Percentiles rank a stretch among this genome's conserved stretches.
phyloP scores from a whole-genome alignment of 2,113 vertebrate genomes.

The Ptilorrhoa leucosticta region DNA sequence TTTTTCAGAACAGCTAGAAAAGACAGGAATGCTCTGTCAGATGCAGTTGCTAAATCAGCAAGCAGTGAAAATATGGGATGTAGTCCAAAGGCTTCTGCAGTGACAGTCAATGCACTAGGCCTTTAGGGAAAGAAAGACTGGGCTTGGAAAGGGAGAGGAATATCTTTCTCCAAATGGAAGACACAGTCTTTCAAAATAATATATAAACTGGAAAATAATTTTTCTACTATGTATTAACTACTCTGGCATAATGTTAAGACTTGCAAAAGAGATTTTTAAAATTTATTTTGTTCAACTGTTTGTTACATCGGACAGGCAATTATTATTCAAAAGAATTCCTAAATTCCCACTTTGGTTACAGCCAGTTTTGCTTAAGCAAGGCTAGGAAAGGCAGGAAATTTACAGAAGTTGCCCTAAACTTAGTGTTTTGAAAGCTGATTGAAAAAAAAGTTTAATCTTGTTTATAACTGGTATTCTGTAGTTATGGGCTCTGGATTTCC shows the following conservation, averaged over 20 bases:
- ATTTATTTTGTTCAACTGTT: neutral
- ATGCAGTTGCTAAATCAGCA: neutral
- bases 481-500: neutral
- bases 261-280: neutral
- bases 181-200: neutral
- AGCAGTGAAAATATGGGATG: neutral
- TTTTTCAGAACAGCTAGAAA: conserved; percentile 12
- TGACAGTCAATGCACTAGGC: neutral
- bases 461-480: neutral
- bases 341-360: neutral
- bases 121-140: neutral
- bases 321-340: neutral
- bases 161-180: neutral
- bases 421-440: neutral
- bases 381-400: neutral
- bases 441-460: neutral
- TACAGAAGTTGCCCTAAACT: neutral
- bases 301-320: neutral
- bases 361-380: neutral
- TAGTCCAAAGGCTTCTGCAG: neutral
- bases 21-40: neutral
- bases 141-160: neutral
- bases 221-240: neutral
- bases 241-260: neutral
- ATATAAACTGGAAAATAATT: neutral